Evolutionary conservation across 2,888 invertebrate species (phyloP), one percentile per base, ranked within the genome.

Genomic region (Pachydiplax longipennis): DNA sequence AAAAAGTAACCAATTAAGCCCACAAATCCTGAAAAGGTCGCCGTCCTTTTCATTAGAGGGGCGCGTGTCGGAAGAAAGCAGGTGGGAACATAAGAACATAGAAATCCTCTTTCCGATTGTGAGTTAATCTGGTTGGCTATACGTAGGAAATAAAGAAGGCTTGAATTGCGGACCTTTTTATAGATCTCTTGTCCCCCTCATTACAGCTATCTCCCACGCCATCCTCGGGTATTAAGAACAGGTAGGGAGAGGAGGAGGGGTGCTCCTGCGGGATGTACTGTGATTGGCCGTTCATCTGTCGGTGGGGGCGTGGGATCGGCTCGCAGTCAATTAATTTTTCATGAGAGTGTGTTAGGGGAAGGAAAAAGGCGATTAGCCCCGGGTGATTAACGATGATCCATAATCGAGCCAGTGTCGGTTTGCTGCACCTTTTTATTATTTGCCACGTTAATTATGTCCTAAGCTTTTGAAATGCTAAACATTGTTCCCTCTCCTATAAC

Each of bases 121-220:
- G 87, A 87, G 40, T 61, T 87, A 87, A 87, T 87, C 87, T 61
- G 87, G 58, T 87, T 87, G 65, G 87, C 40, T 87, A 35, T 58
- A 58, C 83, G 37, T 58, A 53, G 65, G 25, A 31, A 73, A 73
- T 73, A 73, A 73, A 73, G 31, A 31, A 73, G 73, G 65, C 65
- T n/a, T 65, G n/a, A 65, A 65, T 65, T 65, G 65, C 65, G 65
- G 73, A 73, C 73, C 73, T 73, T 73, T 73, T 73, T 73, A 73
- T 73, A 73, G 73, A 73, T 73, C 73, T n/a, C 65, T n/a, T 65
- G 65, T 65, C 65, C 65, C n/a, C 31, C 73, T 73, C 73, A 31
- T 25, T 73, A 13, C 53, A 18, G 44, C 44, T 65, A 22, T 73
- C 73, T 25, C 25, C 25, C 73, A 73, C 73, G 25, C 73, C 73